Percentiles rank a stretch among this genome's conserved stretches.
These are phyloP conservation scores for Tenodera sinensis DNA, from an alignment of 2,888 invertebrate genomes.

Conservation along the genomic window DNA sequence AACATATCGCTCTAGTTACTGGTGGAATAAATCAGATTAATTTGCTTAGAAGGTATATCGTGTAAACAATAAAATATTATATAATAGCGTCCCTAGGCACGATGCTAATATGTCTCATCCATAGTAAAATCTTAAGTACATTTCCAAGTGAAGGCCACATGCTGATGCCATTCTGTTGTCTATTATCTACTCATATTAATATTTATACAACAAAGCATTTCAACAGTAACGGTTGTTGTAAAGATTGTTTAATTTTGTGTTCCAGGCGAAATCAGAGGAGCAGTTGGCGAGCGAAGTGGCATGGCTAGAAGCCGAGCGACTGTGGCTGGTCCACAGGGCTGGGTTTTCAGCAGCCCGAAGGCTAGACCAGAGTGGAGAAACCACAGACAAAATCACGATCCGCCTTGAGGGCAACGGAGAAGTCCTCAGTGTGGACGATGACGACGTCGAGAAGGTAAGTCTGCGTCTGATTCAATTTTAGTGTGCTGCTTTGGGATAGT, in stretches of 20 bases:
- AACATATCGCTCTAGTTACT: too few species aligned
- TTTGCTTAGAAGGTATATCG: too few species aligned
- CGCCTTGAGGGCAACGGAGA: conserved; percentile 78
- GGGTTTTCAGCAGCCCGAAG: conserved; percentile 78
- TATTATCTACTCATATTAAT: too few species aligned
- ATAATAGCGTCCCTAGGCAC: too few species aligned
- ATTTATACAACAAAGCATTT: too few species aligned
- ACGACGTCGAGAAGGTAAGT: conserved; percentile 87
- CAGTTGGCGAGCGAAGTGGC: conserved; percentile 61
- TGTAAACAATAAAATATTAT: too few species aligned
- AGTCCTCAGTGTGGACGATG: conserved; percentile 85
- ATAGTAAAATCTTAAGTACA: too few species aligned
- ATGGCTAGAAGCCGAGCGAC: conserved; percentile 68
- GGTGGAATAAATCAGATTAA: too few species aligned
- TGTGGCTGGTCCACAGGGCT: conserved; percentile 91
- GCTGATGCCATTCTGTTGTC: too few species aligned
- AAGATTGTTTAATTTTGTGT: conserved; percentile 35
- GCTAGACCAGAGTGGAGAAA: conserved; percentile 42
- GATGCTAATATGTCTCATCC: too few species aligned
- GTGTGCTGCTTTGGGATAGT: too few species aligned
- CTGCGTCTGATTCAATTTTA: neutral
- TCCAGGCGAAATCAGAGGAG: conserved; percentile 66
- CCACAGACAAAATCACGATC: conserved; percentile 59
- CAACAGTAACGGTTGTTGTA: neutral
- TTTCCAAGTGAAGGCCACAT: too few species aligned